Conservation (phyloP, 2,113 vertebrate species). For the Larimichthys polyactis region DNA sequence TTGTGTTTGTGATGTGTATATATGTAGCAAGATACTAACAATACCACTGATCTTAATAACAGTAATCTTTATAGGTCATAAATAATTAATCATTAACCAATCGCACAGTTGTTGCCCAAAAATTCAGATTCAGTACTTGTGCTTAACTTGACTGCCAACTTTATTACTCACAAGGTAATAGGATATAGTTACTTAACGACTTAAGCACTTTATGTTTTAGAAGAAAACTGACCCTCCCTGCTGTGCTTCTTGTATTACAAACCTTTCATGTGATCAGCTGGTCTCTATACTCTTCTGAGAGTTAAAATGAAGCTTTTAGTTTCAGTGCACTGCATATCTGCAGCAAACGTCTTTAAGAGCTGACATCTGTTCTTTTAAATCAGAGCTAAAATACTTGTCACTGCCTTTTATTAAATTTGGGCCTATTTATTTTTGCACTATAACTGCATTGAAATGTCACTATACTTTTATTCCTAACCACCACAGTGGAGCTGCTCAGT, state of each 20-base stretch:
- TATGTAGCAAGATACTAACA: neutral
- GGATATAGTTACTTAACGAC: neutral
- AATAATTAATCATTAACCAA: neutral
- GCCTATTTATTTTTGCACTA: slow-evolving; percentile 1
- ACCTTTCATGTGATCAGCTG: neutral
- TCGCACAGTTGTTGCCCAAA: neutral
- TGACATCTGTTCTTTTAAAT: neutral
- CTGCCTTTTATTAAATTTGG: neutral
- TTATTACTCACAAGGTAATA: neutral
- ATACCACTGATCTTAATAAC: neutral
- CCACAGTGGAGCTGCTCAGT: slow-evolving; percentile 11
- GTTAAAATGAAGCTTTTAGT: slow-evolving; percentile 26
- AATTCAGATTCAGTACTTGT: neutral
- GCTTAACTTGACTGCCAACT: neutral
- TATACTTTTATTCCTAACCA: neutral
- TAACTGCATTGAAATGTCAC: neutral
- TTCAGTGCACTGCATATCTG: slow-evolving; percentile 14
- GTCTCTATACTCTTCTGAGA: neutral
- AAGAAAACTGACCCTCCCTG: neutral
- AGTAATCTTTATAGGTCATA: neutral
- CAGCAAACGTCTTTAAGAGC: slow-evolving; percentile 7
- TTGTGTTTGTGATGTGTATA: neutral
- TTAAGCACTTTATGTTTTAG: neutral
- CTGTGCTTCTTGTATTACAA: neutral
- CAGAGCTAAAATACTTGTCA: neutral